Evolutionary conservation across 2,888 invertebrate genomes (phyloP).

Genomic region (Cosmorhoe ocellata): DNA sequence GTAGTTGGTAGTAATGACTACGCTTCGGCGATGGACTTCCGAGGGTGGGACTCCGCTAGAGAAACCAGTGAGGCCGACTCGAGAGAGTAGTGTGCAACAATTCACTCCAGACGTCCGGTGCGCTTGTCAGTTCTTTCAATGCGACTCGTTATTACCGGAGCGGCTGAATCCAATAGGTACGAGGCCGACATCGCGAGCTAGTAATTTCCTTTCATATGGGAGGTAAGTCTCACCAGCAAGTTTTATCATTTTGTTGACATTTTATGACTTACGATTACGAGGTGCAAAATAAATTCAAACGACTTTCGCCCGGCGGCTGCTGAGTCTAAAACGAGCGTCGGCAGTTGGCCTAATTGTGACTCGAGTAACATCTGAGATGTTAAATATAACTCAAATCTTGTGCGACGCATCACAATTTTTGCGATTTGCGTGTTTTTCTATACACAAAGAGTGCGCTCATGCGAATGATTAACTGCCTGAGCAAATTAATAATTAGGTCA

Average conservation of each 20-base stretch:
- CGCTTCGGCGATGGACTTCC: conserved; percentile 85
- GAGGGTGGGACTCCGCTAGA: conserved; percentile 85
- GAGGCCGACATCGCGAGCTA: conserved; percentile 84
- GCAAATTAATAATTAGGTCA: conserved; percentile 41
- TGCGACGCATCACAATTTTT: conserved; percentile 55
- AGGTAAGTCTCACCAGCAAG: conserved; percentile 65
- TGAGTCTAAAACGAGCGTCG: conserved; percentile 79
- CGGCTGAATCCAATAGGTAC: conserved; percentile 86
- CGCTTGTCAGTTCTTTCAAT: conserved; percentile 92
- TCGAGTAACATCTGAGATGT: conserved; percentile 64
- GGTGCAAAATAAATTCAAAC: conserved; percentile 59
- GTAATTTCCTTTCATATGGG: conserved; percentile 69
- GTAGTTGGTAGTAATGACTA: conserved; percentile 71
- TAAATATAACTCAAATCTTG: conserved; percentile 71
- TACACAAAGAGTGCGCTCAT: conserved; percentile 35
- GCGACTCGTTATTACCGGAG: conserved; percentile 90
- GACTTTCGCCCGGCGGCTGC: conserved; percentile 69
- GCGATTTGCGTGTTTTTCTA: conserved; percentile 50
- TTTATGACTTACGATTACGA: conserved; percentile 62
- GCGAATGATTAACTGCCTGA: conserved; percentile 40
- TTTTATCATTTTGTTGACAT: conserved; percentile 51
- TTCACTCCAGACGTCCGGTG: conserved; percentile 91
- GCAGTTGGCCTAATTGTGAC: conserved; percentile 79
- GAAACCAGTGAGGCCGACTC: conserved; percentile 85
- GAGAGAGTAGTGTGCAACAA: conserved; percentile 87